Evolutionary conservation across 2,797 vertebrate species (phyloP).

Genomic region (Pteronotus mesoamericanus): DNA sequence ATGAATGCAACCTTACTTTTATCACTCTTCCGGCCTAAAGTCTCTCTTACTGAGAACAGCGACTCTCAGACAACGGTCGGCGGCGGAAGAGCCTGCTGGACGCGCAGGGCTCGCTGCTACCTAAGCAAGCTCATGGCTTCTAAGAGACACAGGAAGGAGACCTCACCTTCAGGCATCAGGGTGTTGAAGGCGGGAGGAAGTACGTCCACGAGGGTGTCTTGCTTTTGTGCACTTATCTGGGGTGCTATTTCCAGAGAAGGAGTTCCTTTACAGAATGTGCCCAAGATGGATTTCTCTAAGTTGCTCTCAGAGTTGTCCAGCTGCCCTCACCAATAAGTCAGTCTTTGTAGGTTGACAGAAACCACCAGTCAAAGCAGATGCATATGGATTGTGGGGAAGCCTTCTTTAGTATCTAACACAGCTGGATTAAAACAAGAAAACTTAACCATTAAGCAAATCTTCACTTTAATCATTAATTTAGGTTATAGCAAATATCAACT

Average conservation of each 20-base stretch:
- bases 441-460: conserved; percentile 68
- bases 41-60: neutral
- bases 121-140: conserved; percentile 33
- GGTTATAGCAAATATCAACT: conserved; percentile 53
- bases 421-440: conserved; percentile 69
- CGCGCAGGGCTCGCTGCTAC: neutral
- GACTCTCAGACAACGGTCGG: neutral
- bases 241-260: conserved; percentile 63
- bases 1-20: neutral
- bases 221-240: conserved; percentile 63
- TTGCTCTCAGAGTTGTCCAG: conserved; percentile 67
- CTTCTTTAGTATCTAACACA: conserved; percentile 69
- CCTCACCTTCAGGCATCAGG: conserved; percentile 66
- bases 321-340: conserved; percentile 69
- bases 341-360: conserved; percentile 71
- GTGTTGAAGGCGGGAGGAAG: conserved; percentile 59
- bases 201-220: conserved; percentile 59
- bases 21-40: neutral
- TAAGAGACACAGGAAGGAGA: conserved; percentile 51
- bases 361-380: conserved; percentile 64
- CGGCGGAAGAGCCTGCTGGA: neutral
- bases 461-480: conserved; percentile 57
- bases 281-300: conserved; percentile 69
- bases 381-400: conserved; percentile 66
- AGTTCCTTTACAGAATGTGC: conserved; percentile 66